Percentiles rank a stretch among this genome's conserved stretches.
Conservation (phyloP, 2,888 invertebrate species). For the Lycocerus yunnanus region DNA sequence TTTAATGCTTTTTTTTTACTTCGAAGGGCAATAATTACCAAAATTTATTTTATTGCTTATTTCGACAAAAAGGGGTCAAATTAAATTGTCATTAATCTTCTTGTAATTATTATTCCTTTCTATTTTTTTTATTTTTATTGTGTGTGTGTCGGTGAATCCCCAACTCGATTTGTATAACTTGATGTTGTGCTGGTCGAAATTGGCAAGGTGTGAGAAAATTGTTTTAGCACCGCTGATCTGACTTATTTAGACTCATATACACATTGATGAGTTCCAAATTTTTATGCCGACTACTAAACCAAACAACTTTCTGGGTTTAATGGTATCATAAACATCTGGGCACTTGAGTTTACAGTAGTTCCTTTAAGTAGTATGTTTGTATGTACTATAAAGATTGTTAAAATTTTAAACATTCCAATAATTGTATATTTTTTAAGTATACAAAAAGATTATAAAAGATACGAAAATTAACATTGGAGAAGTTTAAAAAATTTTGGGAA, state of each 20-base stretch:
- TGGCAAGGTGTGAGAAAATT: not conserved
- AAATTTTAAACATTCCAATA: slow-evolving; percentile 43
- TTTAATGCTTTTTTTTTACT: not conserved
- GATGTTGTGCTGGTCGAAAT: not conserved
- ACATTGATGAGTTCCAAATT: slow-evolving; percentile 54
- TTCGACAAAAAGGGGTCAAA: not conserved
- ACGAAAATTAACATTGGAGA: too few species aligned
- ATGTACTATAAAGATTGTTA: slow-evolving; percentile 47
- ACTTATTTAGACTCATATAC: slow-evolving; percentile 21
- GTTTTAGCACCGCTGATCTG: not conserved
- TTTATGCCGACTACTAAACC: slow-evolving; percentile 47
- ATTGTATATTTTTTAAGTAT: not conserved
- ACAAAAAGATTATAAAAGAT: not conserved
- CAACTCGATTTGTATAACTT: not conserved
- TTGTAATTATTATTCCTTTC: not conserved
- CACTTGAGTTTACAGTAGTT: slow-evolving; percentile 52
- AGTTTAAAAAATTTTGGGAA: not conserved
- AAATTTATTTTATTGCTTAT: not conserved
- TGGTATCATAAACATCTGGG: slow-evolving; percentile 49
- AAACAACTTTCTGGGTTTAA: slow-evolving; percentile 48
- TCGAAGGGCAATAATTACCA: not conserved
- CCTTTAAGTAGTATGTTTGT: slow-evolving; percentile 53
- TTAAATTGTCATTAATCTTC: not conserved
- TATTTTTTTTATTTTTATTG: not conserved
- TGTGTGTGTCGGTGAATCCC: not conserved